Evolutionary conservation across 2,888 invertebrate species (phyloP).

Genomic region (Maniola hyperantus): DNA sequence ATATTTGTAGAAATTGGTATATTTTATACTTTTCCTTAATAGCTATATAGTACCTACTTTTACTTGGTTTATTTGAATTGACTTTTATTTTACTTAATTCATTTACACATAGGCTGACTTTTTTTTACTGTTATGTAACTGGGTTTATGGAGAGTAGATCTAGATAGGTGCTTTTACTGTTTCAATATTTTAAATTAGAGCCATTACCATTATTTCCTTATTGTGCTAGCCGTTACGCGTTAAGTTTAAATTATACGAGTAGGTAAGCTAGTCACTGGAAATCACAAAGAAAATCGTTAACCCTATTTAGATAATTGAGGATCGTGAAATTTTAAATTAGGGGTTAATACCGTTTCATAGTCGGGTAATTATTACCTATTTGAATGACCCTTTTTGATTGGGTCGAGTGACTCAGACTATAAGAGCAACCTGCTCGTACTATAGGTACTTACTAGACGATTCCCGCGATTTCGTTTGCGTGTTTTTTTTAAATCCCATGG

Average conservation of each 20-base stretch:
- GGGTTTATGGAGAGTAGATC: no score
- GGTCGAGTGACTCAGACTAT: constrained; percentile 28
- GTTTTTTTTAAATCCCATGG: no score
- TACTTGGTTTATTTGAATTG: no score
- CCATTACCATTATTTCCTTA: not conserved
- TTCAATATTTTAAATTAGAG: constrained; percentile 6
- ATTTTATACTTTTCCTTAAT: no score
- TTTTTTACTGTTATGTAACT: no score
- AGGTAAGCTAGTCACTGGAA: constrained; percentile 6
- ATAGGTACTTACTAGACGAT: no score
- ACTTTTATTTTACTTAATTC: no score
- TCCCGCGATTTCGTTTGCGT: no score
- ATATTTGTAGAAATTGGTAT: no score
- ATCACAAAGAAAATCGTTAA: constrained; percentile 17
- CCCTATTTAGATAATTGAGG: constrained; percentile 17
- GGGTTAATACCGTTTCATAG: constrained; percentile 42
- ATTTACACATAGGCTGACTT: no score
- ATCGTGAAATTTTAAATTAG: constrained; percentile 68
- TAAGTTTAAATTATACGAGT: constrained; percentile 22
- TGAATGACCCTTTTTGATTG: constrained; percentile 25
- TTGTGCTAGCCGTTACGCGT: constrained; percentile 23
- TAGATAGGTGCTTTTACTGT: not conserved
- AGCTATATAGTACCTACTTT: not conserved
- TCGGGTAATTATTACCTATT: constrained; percentile 26
- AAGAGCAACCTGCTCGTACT: constrained; percentile 19